Percentiles rank a stretch among this genome's conserved stretches.
phyloP scores from a whole-genome alignment of 92 coral and sea anemone genomes.

The Chrysogorgia sp. region DNA sequence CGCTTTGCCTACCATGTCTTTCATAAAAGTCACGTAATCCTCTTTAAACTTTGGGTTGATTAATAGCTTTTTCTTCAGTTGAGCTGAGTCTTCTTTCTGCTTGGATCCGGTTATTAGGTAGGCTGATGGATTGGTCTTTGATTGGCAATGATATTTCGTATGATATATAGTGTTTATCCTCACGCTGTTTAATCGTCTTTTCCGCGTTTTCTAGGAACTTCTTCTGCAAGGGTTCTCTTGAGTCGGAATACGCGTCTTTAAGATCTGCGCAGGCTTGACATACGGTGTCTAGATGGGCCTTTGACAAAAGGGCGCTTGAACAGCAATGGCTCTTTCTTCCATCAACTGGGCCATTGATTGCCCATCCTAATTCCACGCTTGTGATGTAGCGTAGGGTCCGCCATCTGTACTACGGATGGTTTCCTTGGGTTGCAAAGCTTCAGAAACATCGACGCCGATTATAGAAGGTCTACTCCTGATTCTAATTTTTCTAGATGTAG shows the following conservation, averaged over 20 bases:
- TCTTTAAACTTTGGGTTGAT: constrained; percentile 27
- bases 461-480: constrained; percentile 46
- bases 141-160: constrained; percentile 51
- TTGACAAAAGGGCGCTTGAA: constrained; percentile 6
- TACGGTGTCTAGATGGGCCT: constrained; percentile 54
- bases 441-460: constrained; percentile 60
- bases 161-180: constrained; percentile 57
- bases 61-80: constrained; percentile 36
- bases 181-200: constrained; percentile 29
- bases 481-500: neutral
- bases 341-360: constrained; percentile 65
- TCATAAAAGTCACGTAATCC: constrained; percentile 47
- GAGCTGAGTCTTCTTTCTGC: constrained; percentile 51
- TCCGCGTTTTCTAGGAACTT: constrained; percentile 48
- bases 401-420: constrained; percentile 39
- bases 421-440: constrained; percentile 54
- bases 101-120: constrained; percentile 48
- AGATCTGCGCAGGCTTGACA: constrained; percentile 49
- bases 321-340: constrained; percentile 13
- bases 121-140: constrained; percentile 24
- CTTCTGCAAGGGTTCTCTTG: constrained; percentile 18
- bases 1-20: constrained; percentile 47
- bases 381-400: constrained; percentile 62
- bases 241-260: constrained; percentile 32
- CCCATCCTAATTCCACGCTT: constrained; percentile 61